phyloP scores from a whole-genome alignment of 2,113 vertebrate genomes.

The Scalopus aquaticus region DNA sequence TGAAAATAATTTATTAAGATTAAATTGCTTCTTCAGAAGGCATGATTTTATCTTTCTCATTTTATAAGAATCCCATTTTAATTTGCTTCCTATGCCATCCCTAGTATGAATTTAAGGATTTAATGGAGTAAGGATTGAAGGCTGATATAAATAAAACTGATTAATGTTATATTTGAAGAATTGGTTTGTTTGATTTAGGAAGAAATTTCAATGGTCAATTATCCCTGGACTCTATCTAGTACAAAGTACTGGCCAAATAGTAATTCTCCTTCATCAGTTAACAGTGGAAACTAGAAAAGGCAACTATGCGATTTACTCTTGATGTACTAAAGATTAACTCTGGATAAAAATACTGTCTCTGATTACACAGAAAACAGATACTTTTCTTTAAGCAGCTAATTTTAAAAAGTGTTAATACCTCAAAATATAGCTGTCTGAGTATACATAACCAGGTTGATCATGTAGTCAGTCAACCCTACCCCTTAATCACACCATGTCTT shows the following conservation, averaged over 20 bases:
- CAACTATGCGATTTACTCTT: slow-evolving; percentile 82
- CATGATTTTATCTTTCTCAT: slow-evolving; percentile 85
- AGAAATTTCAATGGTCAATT: slow-evolving; percentile 82
- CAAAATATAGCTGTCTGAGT: neutral
- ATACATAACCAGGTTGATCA: neutral
- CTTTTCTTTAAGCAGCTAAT: neutral
- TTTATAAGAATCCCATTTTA: slow-evolving; percentile 86
- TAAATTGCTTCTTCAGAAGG: slow-evolving; percentile 87
- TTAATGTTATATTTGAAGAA: slow-evolving; percentile 85
- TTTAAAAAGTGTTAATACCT: neutral
- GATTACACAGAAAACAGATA: slow-evolving; percentile 15
- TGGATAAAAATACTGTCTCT: slow-evolving; percentile 74
- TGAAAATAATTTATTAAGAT: slow-evolving; percentile 87
- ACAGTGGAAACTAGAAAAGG: slow-evolving; percentile 75
- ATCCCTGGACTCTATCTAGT: slow-evolving; percentile 81
- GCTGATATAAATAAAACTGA: slow-evolving; percentile 85
- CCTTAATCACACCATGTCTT: neutral
- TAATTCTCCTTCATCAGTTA: slow-evolving; percentile 75
- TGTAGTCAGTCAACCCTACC: neutral
- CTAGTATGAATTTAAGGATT: slow-evolving; percentile 83
- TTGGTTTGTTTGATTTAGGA: slow-evolving; percentile 85
- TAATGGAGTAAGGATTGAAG: slow-evolving; percentile 85
- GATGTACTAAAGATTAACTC: slow-evolving; percentile 74
- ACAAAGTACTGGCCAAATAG: slow-evolving; percentile 75
- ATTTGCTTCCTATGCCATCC: slow-evolving; percentile 84